These are phyloP conservation scores for Brachionus sp. DNA, from an alignment of 1,140 invertebrate species.

Conservation along the genomic window DNA sequence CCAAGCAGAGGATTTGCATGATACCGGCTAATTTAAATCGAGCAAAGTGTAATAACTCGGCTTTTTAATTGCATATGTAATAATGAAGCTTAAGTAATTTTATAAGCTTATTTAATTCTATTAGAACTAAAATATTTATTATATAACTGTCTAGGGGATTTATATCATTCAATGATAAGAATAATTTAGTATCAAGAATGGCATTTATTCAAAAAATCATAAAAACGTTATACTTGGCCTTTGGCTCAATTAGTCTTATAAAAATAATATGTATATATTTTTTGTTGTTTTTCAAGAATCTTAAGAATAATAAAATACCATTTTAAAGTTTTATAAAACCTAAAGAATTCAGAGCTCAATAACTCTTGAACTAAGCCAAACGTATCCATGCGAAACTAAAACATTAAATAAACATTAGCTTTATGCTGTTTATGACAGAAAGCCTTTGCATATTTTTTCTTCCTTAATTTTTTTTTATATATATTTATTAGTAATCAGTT, in stretches of 20 bases:
- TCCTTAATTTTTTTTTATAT: background rate
- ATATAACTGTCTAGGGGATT: constrained; percentile 4
- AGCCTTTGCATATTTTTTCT: background rate
- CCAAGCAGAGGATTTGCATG: background rate
- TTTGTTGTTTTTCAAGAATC: background rate
- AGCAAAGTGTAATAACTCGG: constrained; percentile 13
- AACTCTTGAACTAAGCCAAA: constrained; percentile 2
- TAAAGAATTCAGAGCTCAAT: background rate
- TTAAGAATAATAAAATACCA: constrained; percentile 35
- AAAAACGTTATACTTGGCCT: constrained; percentile 38
- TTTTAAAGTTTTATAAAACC: background rate
- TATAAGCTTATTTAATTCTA: constrained; percentile 17
- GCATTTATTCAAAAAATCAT: constrained; percentile 33
- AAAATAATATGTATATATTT: background rate
- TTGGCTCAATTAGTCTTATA: constrained; percentile 27
- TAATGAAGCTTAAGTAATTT: constrained; percentile 10
- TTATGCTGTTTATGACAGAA: background rate
- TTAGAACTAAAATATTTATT: constrained; percentile 17
- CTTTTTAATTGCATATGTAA: constrained; percentile 4
- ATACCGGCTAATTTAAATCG: constrained; percentile 15
- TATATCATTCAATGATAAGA: background rate
- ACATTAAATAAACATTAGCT: constrained; percentile 26
- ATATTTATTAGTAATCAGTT: background rate
- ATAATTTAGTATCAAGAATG: constrained; percentile 36
- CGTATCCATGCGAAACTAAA: constrained; percentile 41